Base-by-base conservation (phyloP, 2,113 vertebrate genomes). In the Bufo gargarizans region DNA sequence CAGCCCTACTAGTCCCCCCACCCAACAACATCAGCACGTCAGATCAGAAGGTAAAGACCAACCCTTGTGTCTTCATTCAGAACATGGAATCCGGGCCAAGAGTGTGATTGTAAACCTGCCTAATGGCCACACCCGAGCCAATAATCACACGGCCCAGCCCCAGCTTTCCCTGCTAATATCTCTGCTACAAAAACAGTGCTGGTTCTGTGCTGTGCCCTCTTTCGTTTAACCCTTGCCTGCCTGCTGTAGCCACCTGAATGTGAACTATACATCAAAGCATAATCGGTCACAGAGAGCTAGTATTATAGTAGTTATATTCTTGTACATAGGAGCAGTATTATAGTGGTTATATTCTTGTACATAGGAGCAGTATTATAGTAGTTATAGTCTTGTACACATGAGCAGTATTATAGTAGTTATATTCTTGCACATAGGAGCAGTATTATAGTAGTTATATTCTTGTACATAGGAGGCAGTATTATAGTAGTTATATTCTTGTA, bases 121-220 rank as follows among this genome's bases (percentile, higher is more conserved):
- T 61, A 49, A 88, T 78, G 53, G 78, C 88, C 91, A 88, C 91
- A 89, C 91, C 91, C 91, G 33, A 78, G 87, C 69, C 87, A 86
- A 86, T 87, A 88, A 90, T 88, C 88, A 83, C 20, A 65, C 89
- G 63, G 74, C 87, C 90, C 78, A 89, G 78, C 85, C 88, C 88
- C 33, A 56, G 82, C 77, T 89, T 53, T 59, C 76, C 65, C 80
- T 81, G 84, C 22, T 58, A 50, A 49, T 16, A 77, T 71, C 58
- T 45, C 55, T 7, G 82, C 61, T 77, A 58, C 14, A 67, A 55
- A 91, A 85, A 87, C 72, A 47, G 10, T 67, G 7, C 55, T 76
- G 88, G 22, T 65, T 71, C 5, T 45, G 55, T 67, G 82, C 88
- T 76, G 53, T 86, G 69, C 80, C 88, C 47, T 43, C 77, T 50